These are phyloP conservation scores for Semicossyphus pulcher DNA, from an alignment of 2,113 vertebrate species.

Conservation along the genomic window DNA sequence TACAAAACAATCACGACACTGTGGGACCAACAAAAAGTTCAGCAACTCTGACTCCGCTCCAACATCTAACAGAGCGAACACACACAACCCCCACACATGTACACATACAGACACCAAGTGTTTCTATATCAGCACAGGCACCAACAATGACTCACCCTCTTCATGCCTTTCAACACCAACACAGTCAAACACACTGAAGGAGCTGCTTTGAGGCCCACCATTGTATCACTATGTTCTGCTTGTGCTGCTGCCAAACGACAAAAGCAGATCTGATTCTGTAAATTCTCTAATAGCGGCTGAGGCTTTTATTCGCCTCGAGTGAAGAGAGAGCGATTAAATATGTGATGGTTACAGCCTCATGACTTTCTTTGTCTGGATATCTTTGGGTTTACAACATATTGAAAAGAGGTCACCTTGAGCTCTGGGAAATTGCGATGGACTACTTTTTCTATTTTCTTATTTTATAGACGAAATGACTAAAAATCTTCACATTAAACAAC, in stretches of 20 bases:
- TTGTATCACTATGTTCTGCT: conserved; percentile 6
- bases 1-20: background rate
- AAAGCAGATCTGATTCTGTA: conserved; percentile 20
- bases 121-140: conserved; percentile 60
- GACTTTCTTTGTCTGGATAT: background rate
- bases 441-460: background rate
- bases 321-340: background rate
- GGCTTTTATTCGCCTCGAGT: conserved; percentile 7
- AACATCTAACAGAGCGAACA: conserved; percentile 3
- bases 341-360: background rate
- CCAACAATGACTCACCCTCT: conserved; percentile 70
- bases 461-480: background rate
- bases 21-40: conserved; percentile 1
- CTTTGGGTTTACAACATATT: background rate
- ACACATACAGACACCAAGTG: conserved; percentile 52
- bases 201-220: conserved; percentile 46
- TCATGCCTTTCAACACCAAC: conserved; percentile 68
- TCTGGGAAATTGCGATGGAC: background rate
- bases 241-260: conserved; percentile 17
- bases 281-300: conserved; percentile 11
- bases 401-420: background rate
- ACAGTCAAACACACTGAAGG: conserved; percentile 51
- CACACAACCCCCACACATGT: conserved; percentile 30
- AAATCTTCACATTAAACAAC: too few species aligned
- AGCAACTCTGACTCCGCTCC: background rate